phyloP scores from a whole-genome alignment of 1,140 invertebrate genomes.

The Akabosia matsudoensis region DNA sequence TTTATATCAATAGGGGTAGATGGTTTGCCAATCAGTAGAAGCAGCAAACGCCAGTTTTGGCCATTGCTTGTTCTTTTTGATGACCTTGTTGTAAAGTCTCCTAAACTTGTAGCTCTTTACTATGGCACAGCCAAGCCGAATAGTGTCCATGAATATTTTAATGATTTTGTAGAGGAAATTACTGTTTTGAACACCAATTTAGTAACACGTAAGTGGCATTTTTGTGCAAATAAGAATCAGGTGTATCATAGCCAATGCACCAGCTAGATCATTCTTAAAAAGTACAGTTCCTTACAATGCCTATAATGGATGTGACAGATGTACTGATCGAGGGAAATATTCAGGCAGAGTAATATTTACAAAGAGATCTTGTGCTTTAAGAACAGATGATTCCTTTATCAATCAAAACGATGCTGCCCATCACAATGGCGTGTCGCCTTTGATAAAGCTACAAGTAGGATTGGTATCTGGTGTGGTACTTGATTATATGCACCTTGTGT shows the following conservation, averaged over 20 bases:
- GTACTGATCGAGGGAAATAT: constrained; percentile 23
- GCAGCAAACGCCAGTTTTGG: constrained; percentile 30
- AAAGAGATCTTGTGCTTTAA: neutral
- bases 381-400: constrained; percentile 30
- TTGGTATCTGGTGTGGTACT: constrained; percentile 25
- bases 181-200: neutral
- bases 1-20: neutral
- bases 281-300: constrained; percentile 17
- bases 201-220: neutral
- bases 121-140: constrained; percentile 31
- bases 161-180: constrained; percentile 5
- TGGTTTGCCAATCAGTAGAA: constrained; percentile 23
- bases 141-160: constrained; percentile 4
- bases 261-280: constrained; percentile 32
- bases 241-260: constrained; percentile 31
- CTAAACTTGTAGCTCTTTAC: constrained; percentile 11
- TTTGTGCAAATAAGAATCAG: neutral
- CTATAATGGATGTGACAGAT: constrained; percentile 32
- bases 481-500: constrained; percentile 39
- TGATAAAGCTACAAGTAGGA: constrained; percentile 25
- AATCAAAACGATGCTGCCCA: constrained; percentile 23
- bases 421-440: constrained; percentile 14
- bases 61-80: constrained; percentile 26
- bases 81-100: constrained; percentile 5
- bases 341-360: constrained; percentile 17